Conservation (phyloP, 2,888 invertebrate genomes). For the Lasioglossum oenotherae region DNA sequence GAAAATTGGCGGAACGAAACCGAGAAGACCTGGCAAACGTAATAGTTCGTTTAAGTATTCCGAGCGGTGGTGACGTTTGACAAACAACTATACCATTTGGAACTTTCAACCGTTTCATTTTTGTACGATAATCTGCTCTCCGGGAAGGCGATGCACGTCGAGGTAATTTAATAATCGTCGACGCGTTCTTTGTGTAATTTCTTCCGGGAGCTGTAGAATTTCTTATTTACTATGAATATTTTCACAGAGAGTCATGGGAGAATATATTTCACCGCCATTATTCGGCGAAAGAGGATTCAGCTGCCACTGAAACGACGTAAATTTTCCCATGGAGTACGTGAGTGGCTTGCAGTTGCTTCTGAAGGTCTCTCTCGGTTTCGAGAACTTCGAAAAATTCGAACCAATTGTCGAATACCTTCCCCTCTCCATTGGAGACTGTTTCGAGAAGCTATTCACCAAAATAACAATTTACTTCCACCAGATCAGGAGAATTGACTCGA, state of each 20-base stretch:
- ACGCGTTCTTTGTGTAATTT: not conserved
- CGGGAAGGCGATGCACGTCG: not conserved
- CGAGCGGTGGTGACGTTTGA: not conserved
- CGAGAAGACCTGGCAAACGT: not conserved
- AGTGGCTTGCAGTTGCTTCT: not conserved
- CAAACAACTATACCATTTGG: not conserved
- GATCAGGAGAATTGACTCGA: too few species aligned
- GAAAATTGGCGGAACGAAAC: not conserved
- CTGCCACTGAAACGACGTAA: constrained; percentile 8
- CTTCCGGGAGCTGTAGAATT: not conserved
- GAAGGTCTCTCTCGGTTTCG: not conserved
- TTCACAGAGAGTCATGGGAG: not conserved
- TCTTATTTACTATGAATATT: not conserved
- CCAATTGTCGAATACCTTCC: not conserved
- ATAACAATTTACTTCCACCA: not conserved
- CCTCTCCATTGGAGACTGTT: not conserved
- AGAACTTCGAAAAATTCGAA: not conserved
- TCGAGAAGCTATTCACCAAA: not conserved
- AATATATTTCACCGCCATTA: constrained; percentile 13
- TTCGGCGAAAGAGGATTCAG: constrained; percentile 6
- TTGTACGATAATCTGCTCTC: not conserved
- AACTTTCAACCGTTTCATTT: not conserved
- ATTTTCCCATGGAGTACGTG: constrained; percentile 20
- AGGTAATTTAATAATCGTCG: constrained; percentile 7
- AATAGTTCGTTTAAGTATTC: not conserved